Evolutionary conservation across 2,797 vertebrate genomes (phyloP), one percentile per base, ranked within the genome.

Genomic region (Dipus sagitta): DNA sequence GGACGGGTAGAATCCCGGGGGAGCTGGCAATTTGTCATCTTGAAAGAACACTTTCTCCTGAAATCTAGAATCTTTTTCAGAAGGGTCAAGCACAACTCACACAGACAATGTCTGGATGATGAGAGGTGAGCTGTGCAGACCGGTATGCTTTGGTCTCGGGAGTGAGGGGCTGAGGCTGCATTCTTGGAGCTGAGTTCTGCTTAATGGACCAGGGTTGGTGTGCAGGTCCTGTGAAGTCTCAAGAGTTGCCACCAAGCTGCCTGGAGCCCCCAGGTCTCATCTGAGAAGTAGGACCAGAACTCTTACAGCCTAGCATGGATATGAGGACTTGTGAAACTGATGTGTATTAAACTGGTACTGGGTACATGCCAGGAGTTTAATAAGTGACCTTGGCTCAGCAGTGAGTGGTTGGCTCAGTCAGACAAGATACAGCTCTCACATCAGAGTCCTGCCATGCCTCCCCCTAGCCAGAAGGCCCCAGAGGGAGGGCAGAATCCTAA

Each of bases 71-170:
- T 58, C 42, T 30, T 30, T 2, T 2, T 58, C 0, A 13, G 30
- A 76, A 12, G 42, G 21, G 18, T 34, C 9, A 2, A 23, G 67
- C 64, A 38, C 14, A 18, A 17, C 32, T 1, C 2, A 1, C 8
- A 30, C 1, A 1, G 4, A 5, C 18, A 2, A 5, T 1, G 17
- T 42, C 14, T n/a, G 3, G 20, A 5, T 0, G 2, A 58, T 2
- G 24, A 28, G 79, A 11, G 23, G 79, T 5, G 21, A 23, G 28
- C 26, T 3, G 1, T 32, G 62, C 23, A 52, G 60, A 14, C 20
- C 21, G 30, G 58, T 1, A 23, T 3, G 6, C 21, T 30, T 9
- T 9, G 54, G 75, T 30, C 42, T 58, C 10, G 32, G 79, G 78
- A n/a, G 18, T 2, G 1, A 28, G 62, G 68, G 83, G 26, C 80